Evolutionary conservation across 2,797 vertebrate species (phyloP).

Genomic region (Hemibagrus guttatus): DNA sequence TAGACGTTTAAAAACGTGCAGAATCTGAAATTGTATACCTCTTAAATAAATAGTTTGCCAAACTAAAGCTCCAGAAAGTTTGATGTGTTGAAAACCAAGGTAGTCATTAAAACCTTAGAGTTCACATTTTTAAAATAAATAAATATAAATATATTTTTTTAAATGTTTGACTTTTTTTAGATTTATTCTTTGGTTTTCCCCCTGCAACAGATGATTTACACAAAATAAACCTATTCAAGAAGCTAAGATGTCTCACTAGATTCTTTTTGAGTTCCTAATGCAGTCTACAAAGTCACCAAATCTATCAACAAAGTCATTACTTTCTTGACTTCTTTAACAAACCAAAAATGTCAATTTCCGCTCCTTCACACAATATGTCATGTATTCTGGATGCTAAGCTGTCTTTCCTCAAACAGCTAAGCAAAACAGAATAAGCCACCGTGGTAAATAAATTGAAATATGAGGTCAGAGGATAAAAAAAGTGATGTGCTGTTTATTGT

Average conservation of each 20-base stretch:
- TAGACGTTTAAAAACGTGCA: conserved; percentile 14
- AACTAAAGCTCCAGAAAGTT: not conserved
- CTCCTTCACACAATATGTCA: not conserved
- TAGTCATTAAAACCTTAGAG: not conserved
- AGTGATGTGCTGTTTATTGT: conserved; percentile 46
- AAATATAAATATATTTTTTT: no score
- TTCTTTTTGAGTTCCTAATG: not conserved
- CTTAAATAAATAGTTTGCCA: not conserved
- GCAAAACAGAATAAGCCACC: conserved; percentile 25
- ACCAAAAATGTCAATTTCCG: not conserved
- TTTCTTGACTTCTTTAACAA: not conserved
- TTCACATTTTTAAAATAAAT: not conserved
- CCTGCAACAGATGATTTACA: not conserved
- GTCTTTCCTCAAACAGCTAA: conserved; percentile 11
- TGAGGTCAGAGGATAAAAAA: conserved; percentile 17
- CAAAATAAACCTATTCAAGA: not conserved
- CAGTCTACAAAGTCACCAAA: not conserved
- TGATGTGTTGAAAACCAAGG: not conserved
- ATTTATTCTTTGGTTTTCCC: not conserved
- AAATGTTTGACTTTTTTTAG: no score
- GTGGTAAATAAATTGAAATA: conserved; percentile 31
- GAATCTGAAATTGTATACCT: not conserved
- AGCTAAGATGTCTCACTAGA: not conserved
- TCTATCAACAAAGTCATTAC: not conserved
- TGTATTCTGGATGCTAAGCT: not conserved